Evolutionary conservation across 1,140 invertebrate species (phyloP).

Genomic region (Macrocentrus cingulum): DNA sequence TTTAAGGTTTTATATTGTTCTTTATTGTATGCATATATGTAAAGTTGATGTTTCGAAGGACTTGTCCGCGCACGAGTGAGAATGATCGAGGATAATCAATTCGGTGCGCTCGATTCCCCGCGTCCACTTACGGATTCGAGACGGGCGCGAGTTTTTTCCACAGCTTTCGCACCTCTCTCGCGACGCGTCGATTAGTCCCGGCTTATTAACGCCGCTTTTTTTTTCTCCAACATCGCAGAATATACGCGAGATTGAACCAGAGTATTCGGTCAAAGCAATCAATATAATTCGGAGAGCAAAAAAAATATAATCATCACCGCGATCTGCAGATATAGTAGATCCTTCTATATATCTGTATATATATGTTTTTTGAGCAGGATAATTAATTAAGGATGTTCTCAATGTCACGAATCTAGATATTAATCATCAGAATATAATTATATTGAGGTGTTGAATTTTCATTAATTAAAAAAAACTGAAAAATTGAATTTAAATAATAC

Average conservation of each 20-base stretch:
- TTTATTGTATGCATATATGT: background rate
- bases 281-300: background rate
- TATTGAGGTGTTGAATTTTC: no score
- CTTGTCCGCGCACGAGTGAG: constrained; percentile 10
- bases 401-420: no score
- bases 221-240: constrained; percentile 8
- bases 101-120: constrained; percentile 40
- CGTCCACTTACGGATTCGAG: constrained; percentile 48
- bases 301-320: no score
- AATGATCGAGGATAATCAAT: constrained; percentile 43
- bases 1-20: no score
- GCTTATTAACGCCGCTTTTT: constrained; percentile 37
- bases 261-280: background rate
- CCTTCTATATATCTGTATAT: no score
- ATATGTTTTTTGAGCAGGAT: no score
- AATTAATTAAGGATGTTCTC: no score
- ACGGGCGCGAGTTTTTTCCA: constrained; percentile 40
- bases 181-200: constrained; percentile 32
- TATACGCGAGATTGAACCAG: background rate
- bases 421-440: no score
- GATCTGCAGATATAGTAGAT: no score
- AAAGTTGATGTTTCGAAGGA: background rate
- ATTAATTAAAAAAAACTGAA: no score
- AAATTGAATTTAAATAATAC: no score
- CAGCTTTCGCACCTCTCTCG: constrained; percentile 30